Percentiles rank a stretch among this genome's conserved stretches.
phyloP scores from a whole-genome alignment of 2,113 vertebrate species.

The Nothocercus julius region DNA sequence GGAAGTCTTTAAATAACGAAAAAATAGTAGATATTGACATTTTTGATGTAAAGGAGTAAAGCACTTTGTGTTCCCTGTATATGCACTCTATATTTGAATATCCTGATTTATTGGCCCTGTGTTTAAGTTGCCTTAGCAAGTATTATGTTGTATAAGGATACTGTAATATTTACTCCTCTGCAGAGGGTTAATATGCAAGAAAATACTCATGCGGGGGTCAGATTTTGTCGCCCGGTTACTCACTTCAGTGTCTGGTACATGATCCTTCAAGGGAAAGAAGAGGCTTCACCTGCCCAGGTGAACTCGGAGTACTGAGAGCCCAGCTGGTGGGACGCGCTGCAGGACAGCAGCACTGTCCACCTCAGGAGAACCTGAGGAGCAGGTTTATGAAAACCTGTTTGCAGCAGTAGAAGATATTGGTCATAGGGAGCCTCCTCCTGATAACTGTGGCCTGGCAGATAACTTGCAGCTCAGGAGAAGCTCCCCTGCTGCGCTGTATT shows the following conservation, averaged over 20 bases:
- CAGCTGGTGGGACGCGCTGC: fast-evolving
- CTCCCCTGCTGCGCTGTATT: neutral
- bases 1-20: neutral
- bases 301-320: neutral
- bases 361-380: neutral
- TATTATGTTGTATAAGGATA: neutral
- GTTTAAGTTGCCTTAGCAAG: neutral
- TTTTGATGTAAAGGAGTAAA: neutral
- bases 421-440: neutral
- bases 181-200: neutral
- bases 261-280: neutral
- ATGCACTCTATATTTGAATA: neutral
- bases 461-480: neutral
- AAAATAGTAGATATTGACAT: neutral
- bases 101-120: neutral
- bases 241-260: neutral
- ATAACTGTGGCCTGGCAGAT: neutral
- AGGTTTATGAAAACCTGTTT: neutral
- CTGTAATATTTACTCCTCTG: neutral
- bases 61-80: neutral
- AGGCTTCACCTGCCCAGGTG: neutral
- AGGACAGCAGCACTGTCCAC: neutral
- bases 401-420: neutral
- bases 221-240: neutral
- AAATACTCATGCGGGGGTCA: neutral